Evolutionary conservation across 2,888 invertebrate genomes (phyloP).

Genomic region (Protophormia terraenovae): DNA sequence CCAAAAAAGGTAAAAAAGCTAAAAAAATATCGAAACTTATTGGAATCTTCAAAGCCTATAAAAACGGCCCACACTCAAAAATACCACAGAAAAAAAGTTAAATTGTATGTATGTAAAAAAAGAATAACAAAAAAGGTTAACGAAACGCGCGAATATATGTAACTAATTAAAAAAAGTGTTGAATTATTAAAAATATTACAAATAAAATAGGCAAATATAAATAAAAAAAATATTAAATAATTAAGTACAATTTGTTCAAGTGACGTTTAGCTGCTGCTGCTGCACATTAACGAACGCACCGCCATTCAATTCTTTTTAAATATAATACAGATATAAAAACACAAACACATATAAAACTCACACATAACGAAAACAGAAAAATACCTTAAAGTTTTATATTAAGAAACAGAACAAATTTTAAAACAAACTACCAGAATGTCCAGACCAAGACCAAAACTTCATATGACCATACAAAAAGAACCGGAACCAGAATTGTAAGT

Average conservation of each 20-base stretch:
- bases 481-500: slow-evolving; percentile 76
- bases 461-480: slow-evolving; percentile 82
- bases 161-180: background rate
- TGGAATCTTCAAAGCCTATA: slow-evolving; percentile 21
- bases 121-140: slow-evolving; percentile 17
- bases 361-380: slow-evolving; percentile 6
- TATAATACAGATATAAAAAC: slow-evolving; percentile 22
- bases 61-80: slow-evolving; percentile 45
- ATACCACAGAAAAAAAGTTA: background rate
- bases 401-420: background rate
- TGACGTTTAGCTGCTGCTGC: slow-evolving; percentile 39
- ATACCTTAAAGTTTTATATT: slow-evolving; percentile 1
- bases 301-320: background rate
- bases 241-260: background rate
- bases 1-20: slow-evolving; percentile 50
- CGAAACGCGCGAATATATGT: background rate
- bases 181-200: background rate
- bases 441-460: slow-evolving; percentile 79
- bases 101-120: background rate
- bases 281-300: slow-evolving; percentile 1
- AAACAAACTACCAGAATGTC: slow-evolving; percentile 67
- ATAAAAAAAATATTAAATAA: background rate
- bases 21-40: slow-evolving; percentile 9
- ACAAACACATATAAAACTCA: background rate
- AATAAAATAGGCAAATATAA: slow-evolving; percentile 3